Base-by-base conservation (phyloP, 2,113 vertebrate species). In the Onychostoma macrolepis region DNA sequence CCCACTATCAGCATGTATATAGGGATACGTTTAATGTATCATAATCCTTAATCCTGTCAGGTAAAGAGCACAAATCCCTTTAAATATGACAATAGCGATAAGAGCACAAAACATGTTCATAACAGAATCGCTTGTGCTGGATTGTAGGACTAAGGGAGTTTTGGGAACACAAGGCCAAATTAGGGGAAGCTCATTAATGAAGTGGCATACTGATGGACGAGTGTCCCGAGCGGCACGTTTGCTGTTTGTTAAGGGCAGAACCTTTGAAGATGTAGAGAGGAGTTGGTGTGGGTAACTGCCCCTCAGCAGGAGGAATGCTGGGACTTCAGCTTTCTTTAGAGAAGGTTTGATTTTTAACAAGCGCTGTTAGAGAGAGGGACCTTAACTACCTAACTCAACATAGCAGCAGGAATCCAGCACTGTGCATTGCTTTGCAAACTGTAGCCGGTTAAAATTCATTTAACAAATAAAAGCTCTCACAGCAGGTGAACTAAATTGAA, bases 31-130 rank as follows among this genome's bases (percentile, higher is more conserved):
- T 88, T 86, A 86, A 80, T 80, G 50, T 65, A 69, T 84, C 80
- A 80, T 83, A 88, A 88, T 90, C 77, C 75, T 63, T 85, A 90
- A 83, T 85, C 85, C 84, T 86, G 77, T 85, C 87, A 88, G 81
- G 78, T 85, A 85, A 87, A 76, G 65, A 81, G 56, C 45, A 26
- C 65, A 85, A 89, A 89, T 89, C 83, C 50, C 41, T 82, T 86
- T 85, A 85, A 81, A 86, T 77, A 83, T 84, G 77, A 87, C 82
- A 87, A 76, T 78, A 86, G 67, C n/a, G 72, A 86, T 88, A 85
- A 87, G 75, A 83, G 77, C 33, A 69, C 43, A 87, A 88, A 83
- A 36, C 85, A 89, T 87, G 78, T 74, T 85, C 77, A 79, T 74
- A 87, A 24, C 28, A 50, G 61, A 83, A 80, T 71, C 56, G 21